Base-by-base conservation (phyloP, 2,113 vertebrate species). In the Plecturocebus donacophilus region DNA sequence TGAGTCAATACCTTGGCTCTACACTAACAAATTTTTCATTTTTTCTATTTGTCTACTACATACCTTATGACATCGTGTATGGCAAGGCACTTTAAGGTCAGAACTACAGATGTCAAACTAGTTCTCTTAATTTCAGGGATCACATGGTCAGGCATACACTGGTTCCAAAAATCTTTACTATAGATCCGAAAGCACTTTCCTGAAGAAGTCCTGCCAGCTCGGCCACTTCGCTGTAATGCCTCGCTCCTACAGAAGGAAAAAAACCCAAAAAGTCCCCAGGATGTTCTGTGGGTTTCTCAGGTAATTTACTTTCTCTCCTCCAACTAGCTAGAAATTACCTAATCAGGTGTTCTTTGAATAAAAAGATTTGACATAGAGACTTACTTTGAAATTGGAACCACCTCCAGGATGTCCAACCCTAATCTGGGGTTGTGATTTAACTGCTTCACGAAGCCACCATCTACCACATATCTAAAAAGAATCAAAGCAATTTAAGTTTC, bases 361-460 rank as follows among this genome's bases (percentile, higher is more conserved):
- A 95, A 93, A 97, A 96, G 58, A 21, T 12, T 30, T 61, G 20
- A 82, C 83, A 88, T 1, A 52, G 45, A 96, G 58, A 97, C 99
- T 99, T 94, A 99, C 99, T 99, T 99, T 97, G 99, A 99, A 98
- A 99, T 99, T 2, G 99, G 99, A 94, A 99, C 99, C 95, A 99
- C 99, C 95, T 99, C 99, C 98, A 99, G 98, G 88, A 99, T 99
- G 91, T 99, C 99, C 98, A 99, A 98, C 68, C 99, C 99, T 95
- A 99, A 99, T 81, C 99, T 98, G 3, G 99, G 99, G 86, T 99
- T 99, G 96, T 99, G 99, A 98, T 99, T 99, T 92, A 99, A 97
- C 96, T 99, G 99, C 97, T 99, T 99, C 97, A 99, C 99, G 98
- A 99, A 99, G 38, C 99, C 99, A 91, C 99, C 99, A 64, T 99